Evolutionary conservation across 2,888 invertebrate genomes (phyloP).

Genomic region (Salticus scenicus): DNA sequence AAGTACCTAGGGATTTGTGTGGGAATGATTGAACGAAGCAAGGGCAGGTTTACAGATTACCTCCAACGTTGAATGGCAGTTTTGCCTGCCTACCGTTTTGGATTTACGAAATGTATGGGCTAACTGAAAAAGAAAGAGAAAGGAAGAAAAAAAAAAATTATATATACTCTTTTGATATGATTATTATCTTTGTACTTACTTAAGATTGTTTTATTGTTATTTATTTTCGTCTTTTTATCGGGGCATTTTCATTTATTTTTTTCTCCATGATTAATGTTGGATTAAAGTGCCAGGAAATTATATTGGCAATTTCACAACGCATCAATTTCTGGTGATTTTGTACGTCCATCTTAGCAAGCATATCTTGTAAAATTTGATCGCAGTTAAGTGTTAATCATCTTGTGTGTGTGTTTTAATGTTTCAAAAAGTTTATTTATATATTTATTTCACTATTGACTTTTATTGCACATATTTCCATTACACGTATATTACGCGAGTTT

Average conservation of each 20-base stretch:
- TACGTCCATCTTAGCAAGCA: not conserved
- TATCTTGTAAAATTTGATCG: too few species aligned
- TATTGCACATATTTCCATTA: too few species aligned
- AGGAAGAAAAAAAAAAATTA: not conserved
- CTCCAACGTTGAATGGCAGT: slow-evolving; percentile 31
- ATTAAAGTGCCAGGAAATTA: slow-evolving; percentile 9
- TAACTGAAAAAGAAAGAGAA: too few species aligned
- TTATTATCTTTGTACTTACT: slow-evolving; percentile 10
- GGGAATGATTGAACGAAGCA: slow-evolving; percentile 32
- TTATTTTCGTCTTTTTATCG: not conserved
- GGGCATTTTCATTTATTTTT: not conserved
- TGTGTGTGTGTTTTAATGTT: too few species aligned
- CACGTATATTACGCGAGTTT: too few species aligned
- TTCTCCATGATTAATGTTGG: not conserved
- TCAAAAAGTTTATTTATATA: too few species aligned
- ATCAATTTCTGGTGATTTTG: not conserved
- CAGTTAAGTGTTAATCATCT: too few species aligned
- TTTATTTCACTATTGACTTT: too few species aligned
- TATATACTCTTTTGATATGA: not conserved
- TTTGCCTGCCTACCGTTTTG: slow-evolving; percentile 14
- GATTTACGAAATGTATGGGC: slow-evolving; percentile 14
- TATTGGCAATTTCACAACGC: not conserved
- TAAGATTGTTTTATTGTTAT: not conserved
- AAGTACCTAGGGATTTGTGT: slow-evolving; percentile 3
- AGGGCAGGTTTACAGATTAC: slow-evolving; percentile 24